Conservation (phyloP, 2,888 invertebrate species). For the Poecilus cupreus region DNA sequence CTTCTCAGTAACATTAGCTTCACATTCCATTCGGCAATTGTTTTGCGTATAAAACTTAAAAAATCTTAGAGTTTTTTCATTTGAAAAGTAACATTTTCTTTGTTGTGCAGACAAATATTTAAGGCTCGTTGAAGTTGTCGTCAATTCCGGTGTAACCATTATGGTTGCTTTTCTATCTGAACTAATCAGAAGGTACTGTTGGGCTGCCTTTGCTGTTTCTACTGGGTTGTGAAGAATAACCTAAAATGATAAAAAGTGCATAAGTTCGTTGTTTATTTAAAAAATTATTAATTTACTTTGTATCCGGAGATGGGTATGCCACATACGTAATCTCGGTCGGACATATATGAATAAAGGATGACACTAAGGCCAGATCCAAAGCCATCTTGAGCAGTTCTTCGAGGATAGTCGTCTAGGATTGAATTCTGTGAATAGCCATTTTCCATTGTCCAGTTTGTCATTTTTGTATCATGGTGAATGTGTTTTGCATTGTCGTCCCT, state of each 20-base stretch:
- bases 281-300: slow-evolving; percentile 61
- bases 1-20: slow-evolving; percentile 63
- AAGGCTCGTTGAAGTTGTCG: slow-evolving; percentile 64
- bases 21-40: slow-evolving; percentile 66
- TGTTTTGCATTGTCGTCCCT: background rate
- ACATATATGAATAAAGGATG: background rate
- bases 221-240: slow-evolving; percentile 67
- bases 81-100: slow-evolving; percentile 65
- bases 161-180: slow-evolving; percentile 63
- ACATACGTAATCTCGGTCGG: slow-evolving; percentile 63
- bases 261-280: too few relatives aligned
- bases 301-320: slow-evolving; percentile 65
- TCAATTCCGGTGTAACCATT: slow-evolving; percentile 63
- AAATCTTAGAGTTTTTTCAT: slow-evolving; percentile 63
- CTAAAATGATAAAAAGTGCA: slow-evolving; percentile 64
- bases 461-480: background rate
- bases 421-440: slow-evolving; percentile 13
- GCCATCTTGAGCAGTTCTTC: slow-evolving; percentile 22
- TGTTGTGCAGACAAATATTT: slow-evolving; percentile 61
- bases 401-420: background rate
- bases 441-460: slow-evolving; percentile 1
- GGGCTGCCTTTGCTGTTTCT: slow-evolving; percentile 64
- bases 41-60: background rate
- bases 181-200: slow-evolving; percentile 63
- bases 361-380: background rate